A percentile compares a stretch with the other conserved stretches of the same genome.
phyloP scores from a whole-genome alignment of 2,888 invertebrate genomes.

The Folsomia candida region DNA sequence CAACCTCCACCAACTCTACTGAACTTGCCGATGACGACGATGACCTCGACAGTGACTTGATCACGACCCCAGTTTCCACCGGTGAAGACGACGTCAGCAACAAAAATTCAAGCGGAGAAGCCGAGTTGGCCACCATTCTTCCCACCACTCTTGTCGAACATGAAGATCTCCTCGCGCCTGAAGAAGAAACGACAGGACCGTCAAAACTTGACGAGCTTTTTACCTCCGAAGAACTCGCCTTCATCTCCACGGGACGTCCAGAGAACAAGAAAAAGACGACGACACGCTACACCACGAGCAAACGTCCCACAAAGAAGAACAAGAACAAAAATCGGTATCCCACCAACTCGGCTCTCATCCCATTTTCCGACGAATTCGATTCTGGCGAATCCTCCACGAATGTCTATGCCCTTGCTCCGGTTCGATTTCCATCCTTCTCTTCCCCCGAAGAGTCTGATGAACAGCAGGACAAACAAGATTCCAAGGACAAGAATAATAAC shows the following conservation, averaged over 20 bases:
- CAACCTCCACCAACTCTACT: conserved; percentile 21
- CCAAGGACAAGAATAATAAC: conserved; percentile 17
- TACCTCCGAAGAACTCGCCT: not conserved
- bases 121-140: too few relatives aligned
- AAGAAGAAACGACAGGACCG: too few relatives aligned
- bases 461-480: conserved; percentile 29
- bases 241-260: not conserved
- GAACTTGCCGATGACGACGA: too few relatives aligned
- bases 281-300: conserved; percentile 23
- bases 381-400: conserved; percentile 35
- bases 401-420: conserved; percentile 37
- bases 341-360: too few relatives aligned
- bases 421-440: conserved; percentile 16
- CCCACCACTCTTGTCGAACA: too few relatives aligned
- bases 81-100: too few relatives aligned
- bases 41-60: too few relatives aligned
- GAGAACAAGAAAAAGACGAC: not conserved
- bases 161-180: not conserved
- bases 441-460: conserved; percentile 23
- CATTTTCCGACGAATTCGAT: conserved; percentile 32
- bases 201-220: too few relatives aligned
- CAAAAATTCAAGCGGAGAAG: too few relatives aligned
- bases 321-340: too few relatives aligned
- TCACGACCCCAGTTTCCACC: too few relatives aligned
- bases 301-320: conserved; percentile 23